These are phyloP conservation scores for Hyposoter dolosus DNA, from an alignment of 2,888 invertebrate genomes.

Conservation along the genomic window DNA sequence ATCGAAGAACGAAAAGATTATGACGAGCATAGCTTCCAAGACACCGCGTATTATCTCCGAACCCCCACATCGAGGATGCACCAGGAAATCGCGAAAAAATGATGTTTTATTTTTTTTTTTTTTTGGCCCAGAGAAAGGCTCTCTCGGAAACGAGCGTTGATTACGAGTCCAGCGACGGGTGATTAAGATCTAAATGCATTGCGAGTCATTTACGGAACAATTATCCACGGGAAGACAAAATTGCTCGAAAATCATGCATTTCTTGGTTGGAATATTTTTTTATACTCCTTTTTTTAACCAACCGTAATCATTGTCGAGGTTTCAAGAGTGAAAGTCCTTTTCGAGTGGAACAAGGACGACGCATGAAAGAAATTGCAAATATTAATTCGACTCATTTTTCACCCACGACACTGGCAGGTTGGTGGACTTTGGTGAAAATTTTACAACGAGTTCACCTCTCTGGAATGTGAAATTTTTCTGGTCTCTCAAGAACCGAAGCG, in stretches of 20 bases:
- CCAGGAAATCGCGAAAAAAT: slow-evolving; percentile 50
- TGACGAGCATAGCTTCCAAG: slow-evolving; percentile 40
- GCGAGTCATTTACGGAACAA: slow-evolving; percentile 43
- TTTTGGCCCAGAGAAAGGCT: slow-evolving; percentile 50
- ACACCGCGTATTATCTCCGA: slow-evolving; percentile 57
- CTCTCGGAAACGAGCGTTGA: slow-evolving; percentile 22
- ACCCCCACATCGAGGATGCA: slow-evolving; percentile 60
- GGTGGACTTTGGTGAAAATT: slow-evolving; percentile 73
- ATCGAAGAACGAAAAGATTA: slow-evolving; percentile 62
- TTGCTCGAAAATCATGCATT: slow-evolving; percentile 32
- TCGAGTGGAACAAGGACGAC: background rate
- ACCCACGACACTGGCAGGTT: background rate
- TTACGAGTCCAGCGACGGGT: slow-evolving; percentile 46
- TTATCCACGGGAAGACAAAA: slow-evolving; percentile 49
- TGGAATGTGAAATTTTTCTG: slow-evolving; percentile 72
- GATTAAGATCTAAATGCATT: slow-evolving; percentile 47
- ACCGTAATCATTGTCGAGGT: background rate
- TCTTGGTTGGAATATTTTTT: slow-evolving; percentile 20
- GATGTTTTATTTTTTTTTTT: slow-evolving; percentile 15
- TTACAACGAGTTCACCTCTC: slow-evolving; percentile 66
- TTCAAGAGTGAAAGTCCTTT: slow-evolving; percentile 60
- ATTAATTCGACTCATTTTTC: slow-evolving; percentile 9
- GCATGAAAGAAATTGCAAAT: slow-evolving; percentile 25
- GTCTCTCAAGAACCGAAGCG: slow-evolving; percentile 55
- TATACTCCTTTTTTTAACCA: background rate